These are phyloP conservation scores for Sarcophaga rosellei DNA, from an alignment of 2,888 invertebrate species.

Conservation along the genomic window DNA sequence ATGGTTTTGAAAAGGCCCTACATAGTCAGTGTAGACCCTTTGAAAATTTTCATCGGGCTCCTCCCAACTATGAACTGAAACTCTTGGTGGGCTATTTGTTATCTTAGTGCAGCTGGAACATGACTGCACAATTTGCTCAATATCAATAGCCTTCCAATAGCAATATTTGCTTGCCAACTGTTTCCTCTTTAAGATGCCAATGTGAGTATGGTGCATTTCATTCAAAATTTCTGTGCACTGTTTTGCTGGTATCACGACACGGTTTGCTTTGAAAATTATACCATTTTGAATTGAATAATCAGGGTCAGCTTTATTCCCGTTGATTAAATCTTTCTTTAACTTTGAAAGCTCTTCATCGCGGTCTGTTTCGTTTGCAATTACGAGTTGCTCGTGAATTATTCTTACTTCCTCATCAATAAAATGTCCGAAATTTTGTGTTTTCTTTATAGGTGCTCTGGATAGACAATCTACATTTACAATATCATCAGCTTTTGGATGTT, in stretches of 20 bases:
- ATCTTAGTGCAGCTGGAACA: slow-evolving; percentile 54
- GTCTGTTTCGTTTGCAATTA: slow-evolving; percentile 44
- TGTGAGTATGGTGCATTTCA: no score
- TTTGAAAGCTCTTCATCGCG: slow-evolving; percentile 23
- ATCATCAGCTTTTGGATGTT: slow-evolving; percentile 20
- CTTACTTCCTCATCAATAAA: slow-evolving; percentile 15
- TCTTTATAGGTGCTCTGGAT: slow-evolving; percentile 44
- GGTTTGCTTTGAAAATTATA: slow-evolving; percentile 37
- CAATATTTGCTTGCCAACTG: slow-evolving; percentile 72
- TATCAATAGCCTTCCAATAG: slow-evolving; percentile 73
- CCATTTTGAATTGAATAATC: slow-evolving; percentile 38
- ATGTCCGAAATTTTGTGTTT: slow-evolving; percentile 5
- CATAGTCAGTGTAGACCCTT: slow-evolving; percentile 21
- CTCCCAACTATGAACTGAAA: slow-evolving; percentile 33
- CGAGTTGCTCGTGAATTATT: background rate
- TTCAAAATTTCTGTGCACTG: no score
- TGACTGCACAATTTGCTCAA: slow-evolving; percentile 66
- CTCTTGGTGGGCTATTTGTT: slow-evolving; percentile 29
- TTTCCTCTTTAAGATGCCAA: slow-evolving; percentile 72
- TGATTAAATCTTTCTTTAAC: slow-evolving; percentile 2
- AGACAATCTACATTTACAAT: slow-evolving; percentile 51
- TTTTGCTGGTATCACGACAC: slow-evolving; percentile 36
- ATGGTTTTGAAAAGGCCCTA: slow-evolving; percentile 11
- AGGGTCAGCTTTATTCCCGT: background rate
- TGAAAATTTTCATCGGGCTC: slow-evolving; percentile 48